phyloP scores from a whole-genome alignment of 2,113 vertebrate species.

The Globicephala melas region DNA sequence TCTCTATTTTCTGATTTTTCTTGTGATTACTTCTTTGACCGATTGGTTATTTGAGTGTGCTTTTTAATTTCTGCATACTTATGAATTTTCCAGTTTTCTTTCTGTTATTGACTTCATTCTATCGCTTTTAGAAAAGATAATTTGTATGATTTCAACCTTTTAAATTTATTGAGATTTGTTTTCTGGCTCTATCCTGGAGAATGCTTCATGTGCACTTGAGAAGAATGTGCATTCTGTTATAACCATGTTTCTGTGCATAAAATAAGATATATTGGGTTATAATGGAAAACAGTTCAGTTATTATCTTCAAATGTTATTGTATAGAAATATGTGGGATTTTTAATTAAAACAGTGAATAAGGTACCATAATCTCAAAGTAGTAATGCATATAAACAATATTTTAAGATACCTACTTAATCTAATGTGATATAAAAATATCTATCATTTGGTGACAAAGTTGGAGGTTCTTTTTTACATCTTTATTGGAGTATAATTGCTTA shows the following conservation, averaged over 20 bases:
- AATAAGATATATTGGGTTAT: background rate
- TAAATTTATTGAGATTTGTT: background rate
- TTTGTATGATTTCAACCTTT: background rate
- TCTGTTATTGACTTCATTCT: background rate
- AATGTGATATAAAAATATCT: background rate
- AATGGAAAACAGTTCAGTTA: background rate
- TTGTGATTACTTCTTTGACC: background rate
- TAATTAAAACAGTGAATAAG: slow-evolving; percentile 19
- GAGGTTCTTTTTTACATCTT: too few relatives aligned
- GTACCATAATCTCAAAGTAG: background rate
- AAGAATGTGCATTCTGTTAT: background rate
- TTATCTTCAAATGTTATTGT: background rate
- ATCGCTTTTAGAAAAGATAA: background rate
- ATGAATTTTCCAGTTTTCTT: background rate
- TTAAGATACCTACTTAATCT: background rate
- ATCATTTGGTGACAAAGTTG: background rate
- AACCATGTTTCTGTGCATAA: background rate
- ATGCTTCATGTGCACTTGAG: background rate
- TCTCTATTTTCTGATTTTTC: background rate
- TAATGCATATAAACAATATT: background rate
- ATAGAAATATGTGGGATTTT: background rate
- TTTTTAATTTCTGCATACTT: background rate
- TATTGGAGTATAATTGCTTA: too few relatives aligned
- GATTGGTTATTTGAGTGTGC: background rate
- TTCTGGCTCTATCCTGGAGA: background rate